A percentile compares a stretch with the other conserved stretches of the same genome.
phyloP scores from a whole-genome alignment of 1,140 invertebrate species.

The Littorina saxatilis region DNA sequence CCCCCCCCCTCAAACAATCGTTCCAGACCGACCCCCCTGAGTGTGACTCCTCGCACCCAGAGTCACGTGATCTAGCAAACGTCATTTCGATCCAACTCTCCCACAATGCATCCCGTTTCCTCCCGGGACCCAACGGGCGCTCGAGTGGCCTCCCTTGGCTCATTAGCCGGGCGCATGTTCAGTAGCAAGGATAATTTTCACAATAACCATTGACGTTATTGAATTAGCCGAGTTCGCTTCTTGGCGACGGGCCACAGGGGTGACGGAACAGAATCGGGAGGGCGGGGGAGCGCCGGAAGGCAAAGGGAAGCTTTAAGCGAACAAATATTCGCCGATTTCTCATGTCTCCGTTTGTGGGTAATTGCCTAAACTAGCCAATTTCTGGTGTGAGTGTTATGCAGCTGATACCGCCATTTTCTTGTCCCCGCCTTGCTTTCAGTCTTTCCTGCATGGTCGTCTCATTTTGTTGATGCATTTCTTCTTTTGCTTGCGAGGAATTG shows the following conservation, averaged over 20 bases:
- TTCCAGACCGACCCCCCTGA: conserved; percentile 34
- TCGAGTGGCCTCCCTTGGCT: conserved; percentile 8
- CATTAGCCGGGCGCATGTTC: conserved; percentile 31
- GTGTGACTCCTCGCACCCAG: conserved; percentile 30
- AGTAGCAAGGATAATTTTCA: conserved; percentile 48
- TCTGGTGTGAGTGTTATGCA: conserved; percentile 15
- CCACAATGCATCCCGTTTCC: conserved; percentile 38
- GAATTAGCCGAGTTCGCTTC: conserved; percentile 45
- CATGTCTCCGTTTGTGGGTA: conserved; percentile 19
- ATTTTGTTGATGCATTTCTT: no score
- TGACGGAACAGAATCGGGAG: conserved; percentile 5
- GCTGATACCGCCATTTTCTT: not conserved
- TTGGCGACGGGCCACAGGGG: conserved; percentile 40
- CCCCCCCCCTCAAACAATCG: not conserved
- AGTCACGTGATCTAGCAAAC: conserved; percentile 31
- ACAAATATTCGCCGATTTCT: conserved; percentile 38
- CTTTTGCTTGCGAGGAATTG: no score
- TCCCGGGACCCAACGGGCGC: conserved; percentile 4
- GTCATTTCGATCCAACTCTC: conserved; percentile 15
- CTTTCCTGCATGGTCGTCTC: no score
- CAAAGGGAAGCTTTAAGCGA: conserved; percentile 36
- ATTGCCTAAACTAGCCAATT: conserved; percentile 37
- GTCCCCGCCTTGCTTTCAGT: no score
- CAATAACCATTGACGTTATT: conserved; percentile 52
- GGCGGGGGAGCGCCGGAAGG: conserved; percentile 18